Base-by-base conservation (phyloP, 2,113 vertebrate species). In the Chaetura pelagica region DNA sequence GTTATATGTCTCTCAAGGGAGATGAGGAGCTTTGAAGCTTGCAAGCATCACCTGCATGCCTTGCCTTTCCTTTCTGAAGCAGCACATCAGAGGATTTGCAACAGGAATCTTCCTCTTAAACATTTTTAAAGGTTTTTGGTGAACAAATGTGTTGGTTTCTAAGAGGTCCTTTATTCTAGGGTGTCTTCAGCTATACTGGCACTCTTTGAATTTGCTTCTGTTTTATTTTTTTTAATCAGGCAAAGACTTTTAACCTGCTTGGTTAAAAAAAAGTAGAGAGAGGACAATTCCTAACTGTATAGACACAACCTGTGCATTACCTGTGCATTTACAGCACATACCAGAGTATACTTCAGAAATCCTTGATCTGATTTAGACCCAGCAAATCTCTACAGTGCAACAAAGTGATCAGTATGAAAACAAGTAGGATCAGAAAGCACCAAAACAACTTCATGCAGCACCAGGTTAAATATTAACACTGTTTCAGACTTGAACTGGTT, bases 251-350 rank as follows among this genome's bases (percentile, higher is more conserved):
- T 38, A 88, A 21, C 20, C 20, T 63, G 13, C 29, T 75, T 23
- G 48, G 23, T 34, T 64, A 58, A 87, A 61, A 51, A 69, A 79
- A 68, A 88, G 32, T 3, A 54, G 44, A 67, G 20, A 12, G 48
- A 88, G 83, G 6, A 16, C 38, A 10, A 26, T 78, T 78, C n/a
- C 26, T 34, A 55, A 44, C 8, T 51, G 7, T 10, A 7, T n/a
- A 15, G 5, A 7, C 19, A 40, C 42, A 67, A 42, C 7, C 18
- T 30, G 7, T 13, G 38, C 38, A 38, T 38, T 38, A 38, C 38
- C 38, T 38, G 38, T 38, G 9, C 34, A 34, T 34, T 66, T 88
- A 27, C 7, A 58, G n/a, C 16, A 58, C 0, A 0, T 26, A 15
- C 67, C 2, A 3, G 32, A 61, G 9, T 7, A 52, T 20, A 4